These are phyloP conservation scores for Salvelinus fontinalis DNA, from an alignment of 2,113 vertebrate species.

Conservation along the genomic window DNA sequence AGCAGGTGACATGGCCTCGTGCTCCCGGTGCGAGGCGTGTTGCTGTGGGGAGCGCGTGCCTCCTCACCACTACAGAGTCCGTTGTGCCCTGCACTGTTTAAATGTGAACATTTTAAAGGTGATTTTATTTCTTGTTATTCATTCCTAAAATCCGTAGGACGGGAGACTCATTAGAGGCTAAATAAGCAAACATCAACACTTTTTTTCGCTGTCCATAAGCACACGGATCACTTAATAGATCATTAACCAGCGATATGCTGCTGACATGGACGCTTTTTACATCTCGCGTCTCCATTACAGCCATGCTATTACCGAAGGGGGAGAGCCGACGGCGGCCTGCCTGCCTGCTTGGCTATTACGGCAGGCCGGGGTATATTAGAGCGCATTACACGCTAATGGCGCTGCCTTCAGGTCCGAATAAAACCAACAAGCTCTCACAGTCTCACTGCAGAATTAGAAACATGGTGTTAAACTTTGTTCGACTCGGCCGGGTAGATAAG, in stretches of 20 bases:
- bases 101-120: slow-evolving; percentile 73
- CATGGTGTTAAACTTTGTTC: not conserved
- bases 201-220: slow-evolving; percentile 84
- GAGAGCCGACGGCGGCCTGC: slow-evolving; percentile 66
- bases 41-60: slow-evolving; percentile 51
- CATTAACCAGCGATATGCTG: slow-evolving; percentile 86
- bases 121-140: slow-evolving; percentile 81
- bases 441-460: no score
- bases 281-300: slow-evolving; percentile 76
- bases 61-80: slow-evolving; percentile 55
- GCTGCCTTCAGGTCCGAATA: slow-evolving; percentile 58
- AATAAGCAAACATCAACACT: slow-evolving; percentile 86
- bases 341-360: slow-evolving; percentile 58
- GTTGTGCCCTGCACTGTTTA: slow-evolving; percentile 51
- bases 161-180: slow-evolving; percentile 79
- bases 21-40: slow-evolving; percentile 14
- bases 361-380: slow-evolving; percentile 64
- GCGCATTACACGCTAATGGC: slow-evolving; percentile 65
- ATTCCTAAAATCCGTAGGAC: slow-evolving; percentile 85
- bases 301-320: slow-evolving; percentile 69
- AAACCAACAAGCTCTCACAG: not conserved
- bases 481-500: not conserved
- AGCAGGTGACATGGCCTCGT: slow-evolving; percentile 44
- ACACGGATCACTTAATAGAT: slow-evolving; percentile 83
- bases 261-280: slow-evolving; percentile 79